phyloP scores from a whole-genome alignment of 1,140 invertebrate genomes.

The Homalodisca vitripennis region DNA sequence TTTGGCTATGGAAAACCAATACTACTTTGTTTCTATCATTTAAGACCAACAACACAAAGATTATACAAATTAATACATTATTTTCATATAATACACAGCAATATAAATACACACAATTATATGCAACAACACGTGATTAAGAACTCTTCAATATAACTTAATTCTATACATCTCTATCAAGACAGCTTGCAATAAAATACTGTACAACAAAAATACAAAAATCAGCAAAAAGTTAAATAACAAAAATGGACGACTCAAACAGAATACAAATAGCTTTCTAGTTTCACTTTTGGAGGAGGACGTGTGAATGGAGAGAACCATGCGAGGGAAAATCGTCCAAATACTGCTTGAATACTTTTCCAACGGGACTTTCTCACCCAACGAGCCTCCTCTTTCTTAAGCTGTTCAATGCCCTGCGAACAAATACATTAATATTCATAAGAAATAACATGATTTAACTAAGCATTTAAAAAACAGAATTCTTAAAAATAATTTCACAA shows the following conservation, averaged over 20 bases:
- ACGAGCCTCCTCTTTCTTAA: constrained; percentile 89
- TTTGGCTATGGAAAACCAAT: too few species aligned
- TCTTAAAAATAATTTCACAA: too few species aligned
- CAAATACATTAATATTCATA: constrained; percentile 30
- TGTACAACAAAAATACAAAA: constrained; percentile 19
- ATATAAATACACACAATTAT: too few species aligned
- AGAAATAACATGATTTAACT: too few species aligned
- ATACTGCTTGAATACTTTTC: constrained; percentile 93
- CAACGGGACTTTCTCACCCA: constrained; percentile 90
- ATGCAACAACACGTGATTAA: too few species aligned
- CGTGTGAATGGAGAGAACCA: constrained; percentile 95
- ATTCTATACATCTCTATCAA: too few species aligned
- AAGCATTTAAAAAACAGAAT: too few species aligned
- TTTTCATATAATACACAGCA: too few species aligned
- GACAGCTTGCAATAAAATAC: not conserved
- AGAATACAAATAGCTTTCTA: constrained; percentile 68
- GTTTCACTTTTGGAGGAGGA: constrained; percentile 71
- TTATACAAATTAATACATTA: too few species aligned
- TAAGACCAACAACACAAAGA: too few species aligned
- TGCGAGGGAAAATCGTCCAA: constrained; percentile 87
- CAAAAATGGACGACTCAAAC: constrained; percentile 34
- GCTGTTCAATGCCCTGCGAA: constrained; percentile 85
- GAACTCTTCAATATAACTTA: too few species aligned
- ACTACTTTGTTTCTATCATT: too few species aligned
- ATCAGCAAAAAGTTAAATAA: not conserved